Evolutionary conservation across 2,888 invertebrate species (phyloP).

Genomic region (Norana najaformis): DNA sequence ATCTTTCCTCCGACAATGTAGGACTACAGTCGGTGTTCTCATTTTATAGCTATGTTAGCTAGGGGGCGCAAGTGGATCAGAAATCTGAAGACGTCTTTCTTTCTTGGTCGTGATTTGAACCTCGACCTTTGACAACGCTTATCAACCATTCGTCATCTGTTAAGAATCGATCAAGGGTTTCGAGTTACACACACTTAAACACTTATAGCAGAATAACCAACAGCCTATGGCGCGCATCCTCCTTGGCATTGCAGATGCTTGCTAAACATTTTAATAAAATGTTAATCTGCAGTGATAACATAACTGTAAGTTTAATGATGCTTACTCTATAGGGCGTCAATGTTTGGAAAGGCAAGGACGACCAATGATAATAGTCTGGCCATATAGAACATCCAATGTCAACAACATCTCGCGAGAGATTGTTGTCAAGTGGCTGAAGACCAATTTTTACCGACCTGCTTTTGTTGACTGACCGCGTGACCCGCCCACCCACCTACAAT

Average conservation of each 20-base stretch:
- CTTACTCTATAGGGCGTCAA: not conserved
- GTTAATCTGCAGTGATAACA: not conserved
- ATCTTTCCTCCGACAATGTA: too few relatives aligned
- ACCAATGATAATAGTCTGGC: too few relatives aligned
- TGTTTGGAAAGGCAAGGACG: not conserved
- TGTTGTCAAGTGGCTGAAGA: not conserved
- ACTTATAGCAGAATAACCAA: not conserved
- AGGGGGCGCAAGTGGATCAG: not conserved
- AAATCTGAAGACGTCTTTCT: too few relatives aligned
- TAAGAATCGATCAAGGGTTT: too few relatives aligned
- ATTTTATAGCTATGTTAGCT: not conserved
- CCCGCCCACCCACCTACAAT: not conserved
- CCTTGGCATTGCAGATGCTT: not conserved
- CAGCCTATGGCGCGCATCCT: not conserved
- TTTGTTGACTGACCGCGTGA: not conserved
- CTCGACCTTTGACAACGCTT: too few relatives aligned
- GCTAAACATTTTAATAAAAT: not conserved
- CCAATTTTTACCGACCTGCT: not conserved
- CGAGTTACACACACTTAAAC: too few relatives aligned
- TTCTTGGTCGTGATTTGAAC: not conserved
- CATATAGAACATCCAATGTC: not conserved
- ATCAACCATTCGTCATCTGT: too few relatives aligned
- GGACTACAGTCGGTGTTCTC: not conserved
- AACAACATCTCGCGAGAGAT: not conserved
- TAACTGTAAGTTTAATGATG: not conserved